Conservation (phyloP, 2,113 vertebrate genomes). For the Gnathonemus echidnorhynchus region DNA sequence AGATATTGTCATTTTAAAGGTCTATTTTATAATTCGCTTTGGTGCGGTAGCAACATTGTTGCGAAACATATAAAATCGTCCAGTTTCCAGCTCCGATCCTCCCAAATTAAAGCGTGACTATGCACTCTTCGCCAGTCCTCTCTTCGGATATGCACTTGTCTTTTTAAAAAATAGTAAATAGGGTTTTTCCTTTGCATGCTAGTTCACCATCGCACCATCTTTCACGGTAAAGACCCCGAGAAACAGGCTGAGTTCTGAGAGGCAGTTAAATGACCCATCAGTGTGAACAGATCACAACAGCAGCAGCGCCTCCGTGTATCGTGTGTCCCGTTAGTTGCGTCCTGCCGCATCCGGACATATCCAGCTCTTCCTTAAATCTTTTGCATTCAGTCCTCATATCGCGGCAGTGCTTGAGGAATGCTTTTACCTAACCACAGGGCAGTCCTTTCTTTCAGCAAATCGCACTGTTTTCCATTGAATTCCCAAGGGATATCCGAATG, state of each 20-base stretch:
- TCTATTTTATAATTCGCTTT: conserved; percentile 32
- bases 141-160: neutral
- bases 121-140: neutral
- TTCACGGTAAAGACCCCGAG: conserved; percentile 51
- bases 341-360: neutral
- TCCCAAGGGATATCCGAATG: neutral
- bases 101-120: conserved; percentile 67
- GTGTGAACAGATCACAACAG: neutral
- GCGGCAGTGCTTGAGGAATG: neutral
- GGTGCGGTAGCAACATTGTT: conserved; percentile 20
- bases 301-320: neutral
- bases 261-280: conserved; percentile 49
- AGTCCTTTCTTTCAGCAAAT: conserved; percentile 4
- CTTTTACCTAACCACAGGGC: neutral
- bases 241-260: conserved; percentile 31
- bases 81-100: conserved; percentile 50
- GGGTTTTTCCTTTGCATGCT: conserved; percentile 38
- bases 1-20: neutral
- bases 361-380: neutral
- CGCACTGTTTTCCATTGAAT: neutral
- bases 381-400: neutral
- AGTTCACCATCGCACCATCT: conserved; percentile 41
- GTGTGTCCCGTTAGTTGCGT: neutral
- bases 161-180: neutral
- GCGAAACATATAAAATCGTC: conserved; percentile 32